Evolutionary conservation across 2,888 invertebrate species (phyloP).

Genomic region (Campoplex capitator): DNA sequence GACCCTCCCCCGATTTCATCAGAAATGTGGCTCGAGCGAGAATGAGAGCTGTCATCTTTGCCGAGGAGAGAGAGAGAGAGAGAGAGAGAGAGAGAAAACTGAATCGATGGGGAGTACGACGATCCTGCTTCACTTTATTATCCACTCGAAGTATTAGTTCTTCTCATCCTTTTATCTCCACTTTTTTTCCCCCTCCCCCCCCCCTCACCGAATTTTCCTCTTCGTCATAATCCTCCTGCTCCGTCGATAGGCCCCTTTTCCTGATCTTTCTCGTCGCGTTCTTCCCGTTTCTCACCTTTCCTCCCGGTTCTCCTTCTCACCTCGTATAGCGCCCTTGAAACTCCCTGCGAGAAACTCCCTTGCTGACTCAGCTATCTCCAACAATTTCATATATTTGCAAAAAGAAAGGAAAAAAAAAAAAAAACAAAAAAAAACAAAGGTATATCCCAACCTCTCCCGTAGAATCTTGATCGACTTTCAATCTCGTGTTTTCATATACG

Average conservation of each 20-base stretch:
- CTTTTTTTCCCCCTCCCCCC: background rate
- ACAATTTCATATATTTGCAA: constrained; percentile 40
- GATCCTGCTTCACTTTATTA: constrained; percentile 56
- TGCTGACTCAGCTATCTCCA: constrained; percentile 45
- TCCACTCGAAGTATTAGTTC: constrained; percentile 51
- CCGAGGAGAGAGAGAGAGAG: background rate
- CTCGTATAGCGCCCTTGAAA: no score
- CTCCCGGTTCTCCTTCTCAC: background rate
- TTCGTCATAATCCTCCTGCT: constrained; percentile 24
- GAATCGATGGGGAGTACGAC: constrained; percentile 57
- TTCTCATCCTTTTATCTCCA: background rate
- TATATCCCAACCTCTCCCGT: background rate
- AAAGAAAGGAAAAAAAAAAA: background rate
- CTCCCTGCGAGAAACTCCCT: no score
- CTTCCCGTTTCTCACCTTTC: no score
- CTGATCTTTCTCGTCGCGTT: background rate
- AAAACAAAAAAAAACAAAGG: background rate
- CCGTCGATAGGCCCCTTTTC: background rate
- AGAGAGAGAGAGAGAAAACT: background rate
- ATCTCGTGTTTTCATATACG: constrained; percentile 24
- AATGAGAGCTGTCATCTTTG: constrained; percentile 39
- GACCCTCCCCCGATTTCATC: constrained; percentile 34
- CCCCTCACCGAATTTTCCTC: constrained; percentile 7
- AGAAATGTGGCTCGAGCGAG: constrained; percentile 8
- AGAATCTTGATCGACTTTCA: constrained; percentile 24